Conservation (phyloP, 2,888 invertebrate genomes). For the Rhagonycha fulva region DNA sequence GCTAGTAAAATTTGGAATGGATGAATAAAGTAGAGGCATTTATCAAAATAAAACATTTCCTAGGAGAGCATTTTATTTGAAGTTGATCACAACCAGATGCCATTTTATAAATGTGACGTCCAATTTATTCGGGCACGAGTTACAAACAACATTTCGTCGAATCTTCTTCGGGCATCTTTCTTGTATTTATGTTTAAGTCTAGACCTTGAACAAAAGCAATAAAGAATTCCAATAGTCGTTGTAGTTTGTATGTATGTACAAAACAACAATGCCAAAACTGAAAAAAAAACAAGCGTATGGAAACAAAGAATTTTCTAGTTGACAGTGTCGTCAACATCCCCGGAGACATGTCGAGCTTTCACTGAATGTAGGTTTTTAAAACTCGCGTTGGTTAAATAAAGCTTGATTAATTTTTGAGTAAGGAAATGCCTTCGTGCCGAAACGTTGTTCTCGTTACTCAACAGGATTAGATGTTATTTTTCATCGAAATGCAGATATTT, state of each 20-base stretch:
- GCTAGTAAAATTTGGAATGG: background rate
- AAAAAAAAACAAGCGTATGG: background rate
- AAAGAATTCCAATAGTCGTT: conserved; percentile 11
- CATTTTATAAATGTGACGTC: conserved; percentile 8
- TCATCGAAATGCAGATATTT: background rate
- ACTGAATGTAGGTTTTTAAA: background rate
- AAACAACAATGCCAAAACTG: conserved; percentile 11
- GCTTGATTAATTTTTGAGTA: background rate
- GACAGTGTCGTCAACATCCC: conserved; percentile 8
- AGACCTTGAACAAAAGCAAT: conserved; percentile 13
- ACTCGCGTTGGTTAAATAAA: background rate
- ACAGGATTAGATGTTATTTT: background rate
- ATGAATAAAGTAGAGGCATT: conserved; percentile 1
- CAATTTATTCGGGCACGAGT: conserved; percentile 1
- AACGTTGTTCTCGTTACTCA: background rate
- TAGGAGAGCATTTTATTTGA: conserved; percentile 8
- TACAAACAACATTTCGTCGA: conserved; percentile 4
- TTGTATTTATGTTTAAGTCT: conserved; percentile 15
- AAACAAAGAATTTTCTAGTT: conserved; percentile 8
- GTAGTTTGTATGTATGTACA: background rate
- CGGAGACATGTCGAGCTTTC: conserved; percentile 1
- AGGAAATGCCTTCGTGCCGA: background rate
- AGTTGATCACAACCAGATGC: conserved; percentile 15
- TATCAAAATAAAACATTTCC: conserved; percentile 6
- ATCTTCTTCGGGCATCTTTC: conserved; percentile 4